Conservation (phyloP, 2,113 vertebrate species). For the Tupaia chinensis region DNA sequence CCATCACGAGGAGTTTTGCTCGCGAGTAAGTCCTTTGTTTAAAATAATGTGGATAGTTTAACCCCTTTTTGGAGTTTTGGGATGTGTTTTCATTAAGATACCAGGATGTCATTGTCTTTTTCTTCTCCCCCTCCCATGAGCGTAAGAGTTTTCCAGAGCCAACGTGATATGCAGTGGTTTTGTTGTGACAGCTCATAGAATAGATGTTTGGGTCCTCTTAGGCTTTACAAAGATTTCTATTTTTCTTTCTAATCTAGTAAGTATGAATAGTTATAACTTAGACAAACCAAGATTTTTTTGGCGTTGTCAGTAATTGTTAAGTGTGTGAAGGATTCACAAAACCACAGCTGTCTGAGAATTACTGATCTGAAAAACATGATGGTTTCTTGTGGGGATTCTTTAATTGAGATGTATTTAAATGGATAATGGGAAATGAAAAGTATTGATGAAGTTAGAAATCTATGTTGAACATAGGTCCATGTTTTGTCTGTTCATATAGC, state of each 20-base stretch:
- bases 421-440: background rate
- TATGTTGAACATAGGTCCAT: background rate
- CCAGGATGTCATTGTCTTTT: background rate
- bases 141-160: background rate
- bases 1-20: slow-evolving; percentile 97
- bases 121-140: background rate
- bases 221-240: background rate
- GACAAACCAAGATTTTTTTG: background rate
- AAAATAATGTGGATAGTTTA: background rate
- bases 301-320: background rate
- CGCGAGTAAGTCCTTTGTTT: slow-evolving; percentile 94
- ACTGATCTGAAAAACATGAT: slow-evolving; percentile 17
- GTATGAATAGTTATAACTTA: background rate
- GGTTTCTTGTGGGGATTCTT: background rate
- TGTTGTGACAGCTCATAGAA: background rate
- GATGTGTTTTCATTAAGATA: background rate
- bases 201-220: background rate
- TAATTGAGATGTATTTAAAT: slow-evolving; percentile 16
- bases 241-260: slow-evolving; percentile 1
- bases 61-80: background rate
- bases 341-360: slow-evolving; percentile 40
- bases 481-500: background rate
- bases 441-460: background rate
- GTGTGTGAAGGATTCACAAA: background rate
- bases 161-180: no score